Evolutionary conservation across 2,797 vertebrate species (phyloP), one percentile per base, ranked within the genome.

Genomic region (Ataeniobius toweri): DNA sequence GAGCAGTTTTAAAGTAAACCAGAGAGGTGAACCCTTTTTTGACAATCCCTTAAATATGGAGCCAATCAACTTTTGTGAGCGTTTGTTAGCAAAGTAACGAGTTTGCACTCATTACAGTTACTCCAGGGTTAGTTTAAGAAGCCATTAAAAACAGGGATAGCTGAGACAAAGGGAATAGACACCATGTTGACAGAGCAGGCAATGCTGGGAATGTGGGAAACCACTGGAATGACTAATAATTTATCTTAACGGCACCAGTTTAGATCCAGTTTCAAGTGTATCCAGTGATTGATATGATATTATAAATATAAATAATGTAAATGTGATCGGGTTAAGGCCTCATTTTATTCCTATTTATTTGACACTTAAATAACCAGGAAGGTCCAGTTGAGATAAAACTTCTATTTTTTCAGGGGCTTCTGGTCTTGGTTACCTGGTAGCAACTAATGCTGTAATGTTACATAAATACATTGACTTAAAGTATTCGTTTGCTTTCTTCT

Each of bases 131-230:
- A 26, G 58, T 78, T 92, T 91, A 93, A 3, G 80, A 85, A 85
- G 58, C 77, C 84, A 85, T 92, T 91, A 92, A 93, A 93, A 91
- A 86, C 82, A 53, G 46, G 84, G 78, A 83, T 44, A 74, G 83
- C 70, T 3, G 41, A 87, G 85, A 87, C 31, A 16, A 83, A 80
- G 73, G 50, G 65, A 87, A 73, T 41, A 85, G 74, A 77, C 59
- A 46, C 58, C 70, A 86, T 80, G 69, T 85, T 85, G 79, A 74
- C 51, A 8, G 18, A 83, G 71, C 59, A 58, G 36, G 84, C 82
- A 85, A 88, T 68, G 71, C 3, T 24, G 20, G 36, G 24, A 80
- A 63, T 31, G 61, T 31, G 18, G 9, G 31, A n/a, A 73, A 44
- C 14, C 22, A 44, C 14, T 50, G 46, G 6, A 24, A 50, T 6